Conservation (phyloP, 2,888 invertebrate species). For the Tenthredo distinguenda region DNA sequence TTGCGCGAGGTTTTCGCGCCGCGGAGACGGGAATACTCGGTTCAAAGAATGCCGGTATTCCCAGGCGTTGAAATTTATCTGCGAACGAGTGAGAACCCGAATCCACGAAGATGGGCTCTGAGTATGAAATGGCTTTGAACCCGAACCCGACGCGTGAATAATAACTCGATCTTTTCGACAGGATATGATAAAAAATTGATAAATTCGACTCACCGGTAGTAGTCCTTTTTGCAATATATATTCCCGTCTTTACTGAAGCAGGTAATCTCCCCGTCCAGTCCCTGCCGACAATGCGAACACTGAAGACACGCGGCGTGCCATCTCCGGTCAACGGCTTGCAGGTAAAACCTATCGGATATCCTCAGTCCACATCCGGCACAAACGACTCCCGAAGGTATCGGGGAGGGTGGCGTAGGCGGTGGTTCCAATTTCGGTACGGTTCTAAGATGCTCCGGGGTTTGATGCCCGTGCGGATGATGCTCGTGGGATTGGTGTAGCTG, state of each 20-base stretch:
- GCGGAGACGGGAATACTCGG: background rate
- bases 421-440: slow-evolving; percentile 81
- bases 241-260: slow-evolving; percentile 96
- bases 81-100: background rate
- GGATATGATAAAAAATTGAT: background rate
- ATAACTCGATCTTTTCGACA: background rate
- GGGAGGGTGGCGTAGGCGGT: slow-evolving; percentile 75
- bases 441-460: slow-evolving; percentile 77
- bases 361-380: slow-evolving; percentile 94
- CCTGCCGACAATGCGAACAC: slow-evolving; percentile 94
- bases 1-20: background rate
- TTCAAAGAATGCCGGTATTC: background rate
- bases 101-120: background rate
- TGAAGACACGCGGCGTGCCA: slow-evolving; percentile 96
- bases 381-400: slow-evolving; percentile 79
- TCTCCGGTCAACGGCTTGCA: slow-evolving; percentile 93
- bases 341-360: slow-evolving; percentile 94
- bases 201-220: slow-evolving; percentile 89
- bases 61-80: background rate
- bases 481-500: slow-evolving; percentile 59
- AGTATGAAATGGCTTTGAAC: background rate
- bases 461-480: slow-evolving; percentile 66
- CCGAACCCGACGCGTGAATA: background rate
- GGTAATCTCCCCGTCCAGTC: slow-evolving; percentile 93
- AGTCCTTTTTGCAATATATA: slow-evolving; percentile 98